phyloP scores from a whole-genome alignment of 2,797 vertebrate species.

The Odontamblyopus lacepedii region DNA sequence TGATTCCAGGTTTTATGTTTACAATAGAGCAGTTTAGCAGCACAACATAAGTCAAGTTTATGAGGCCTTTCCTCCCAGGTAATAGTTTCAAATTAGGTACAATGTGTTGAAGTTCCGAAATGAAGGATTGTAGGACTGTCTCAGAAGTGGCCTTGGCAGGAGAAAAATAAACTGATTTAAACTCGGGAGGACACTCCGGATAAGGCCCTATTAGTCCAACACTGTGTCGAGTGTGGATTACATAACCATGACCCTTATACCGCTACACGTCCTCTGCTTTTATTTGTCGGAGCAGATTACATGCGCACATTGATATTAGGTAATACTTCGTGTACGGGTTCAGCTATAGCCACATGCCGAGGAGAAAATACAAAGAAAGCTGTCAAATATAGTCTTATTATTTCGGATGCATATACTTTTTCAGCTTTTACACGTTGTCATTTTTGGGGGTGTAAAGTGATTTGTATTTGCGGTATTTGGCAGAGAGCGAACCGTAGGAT shows the following conservation, averaged over 20 bases:
- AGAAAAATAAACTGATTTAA: constrained; percentile 25
- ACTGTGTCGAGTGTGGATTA: constrained; percentile 41
- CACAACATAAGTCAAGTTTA: too few species aligned
- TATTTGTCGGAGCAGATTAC: constrained; percentile 33
- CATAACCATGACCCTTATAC: constrained; percentile 72
- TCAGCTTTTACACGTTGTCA: rapidly evolving
- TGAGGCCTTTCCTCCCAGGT: not conserved
- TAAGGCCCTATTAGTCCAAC: constrained; percentile 12
- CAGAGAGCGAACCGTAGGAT: not conserved
- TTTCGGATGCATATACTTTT: rapidly evolving
- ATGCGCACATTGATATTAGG: constrained; percentile 14
- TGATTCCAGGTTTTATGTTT: not conserved
- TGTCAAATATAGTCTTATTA: not conserved
- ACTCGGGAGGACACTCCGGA: constrained; percentile 15
- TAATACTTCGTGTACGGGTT: constrained; percentile 24
- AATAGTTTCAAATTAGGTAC: not conserved
- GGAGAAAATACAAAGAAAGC: not conserved
- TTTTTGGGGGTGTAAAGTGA: not conserved
- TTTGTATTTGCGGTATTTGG: rapidly evolving
- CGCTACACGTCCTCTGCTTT: constrained; percentile 32
- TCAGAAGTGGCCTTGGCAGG: constrained; percentile 26
- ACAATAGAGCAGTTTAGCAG: too few species aligned
- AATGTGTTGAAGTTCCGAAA: not conserved
- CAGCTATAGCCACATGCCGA: constrained; percentile 7
- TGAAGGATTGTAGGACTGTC: not conserved